phyloP scores from a whole-genome alignment of 1,140 invertebrate species.

The Charaxes varanes region DNA sequence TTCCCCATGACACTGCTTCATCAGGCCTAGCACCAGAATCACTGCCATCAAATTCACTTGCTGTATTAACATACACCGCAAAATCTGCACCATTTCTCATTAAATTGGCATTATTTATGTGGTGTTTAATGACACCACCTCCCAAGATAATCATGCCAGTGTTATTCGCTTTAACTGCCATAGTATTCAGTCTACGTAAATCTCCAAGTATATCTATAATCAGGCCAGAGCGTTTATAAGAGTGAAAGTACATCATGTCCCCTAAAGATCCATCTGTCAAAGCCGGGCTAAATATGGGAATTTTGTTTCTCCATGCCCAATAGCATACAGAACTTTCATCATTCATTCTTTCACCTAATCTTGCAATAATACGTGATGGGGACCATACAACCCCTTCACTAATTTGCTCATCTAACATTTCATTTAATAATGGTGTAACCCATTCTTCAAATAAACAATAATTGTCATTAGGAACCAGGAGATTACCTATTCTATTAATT shows the following conservation, averaged over 20 bases:
- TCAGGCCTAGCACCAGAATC: slow-evolving; percentile 98
- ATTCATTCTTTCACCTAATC: slow-evolving; percentile 93
- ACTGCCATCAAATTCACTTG: slow-evolving; percentile 98
- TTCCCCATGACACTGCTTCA: slow-evolving; percentile 99
- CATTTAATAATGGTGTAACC: slow-evolving; percentile 95
- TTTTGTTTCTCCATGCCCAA: slow-evolving; percentile 98
- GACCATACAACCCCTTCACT: slow-evolving; percentile 88
- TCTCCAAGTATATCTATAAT: slow-evolving; percentile 96
- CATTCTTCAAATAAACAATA: slow-evolving; percentile 99
- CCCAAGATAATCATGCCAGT: slow-evolving; percentile 98
- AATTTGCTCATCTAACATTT: slow-evolving; percentile 93
- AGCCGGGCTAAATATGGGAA: slow-evolving; percentile 98
- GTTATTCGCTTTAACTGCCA: slow-evolving; percentile 94
- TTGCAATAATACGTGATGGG: slow-evolving; percentile 81
- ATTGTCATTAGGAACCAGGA: slow-evolving; percentile 98
- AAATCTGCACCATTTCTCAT: slow-evolving; percentile 99
- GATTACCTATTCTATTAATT: slow-evolving; percentile 98
- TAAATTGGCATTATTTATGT: slow-evolving; percentile 98
- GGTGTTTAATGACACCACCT: slow-evolving; percentile 98
- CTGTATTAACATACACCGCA: slow-evolving; percentile 97
- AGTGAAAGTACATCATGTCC: slow-evolving; percentile 99
- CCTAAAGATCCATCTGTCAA: slow-evolving; percentile 98
- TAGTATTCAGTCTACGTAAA: slow-evolving; percentile 91
- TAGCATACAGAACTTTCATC: slow-evolving; percentile 96
- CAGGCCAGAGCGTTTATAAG: slow-evolving; percentile 93